phyloP scores from a whole-genome alignment of 2,888 invertebrate genomes.

The Phasia obesa region DNA sequence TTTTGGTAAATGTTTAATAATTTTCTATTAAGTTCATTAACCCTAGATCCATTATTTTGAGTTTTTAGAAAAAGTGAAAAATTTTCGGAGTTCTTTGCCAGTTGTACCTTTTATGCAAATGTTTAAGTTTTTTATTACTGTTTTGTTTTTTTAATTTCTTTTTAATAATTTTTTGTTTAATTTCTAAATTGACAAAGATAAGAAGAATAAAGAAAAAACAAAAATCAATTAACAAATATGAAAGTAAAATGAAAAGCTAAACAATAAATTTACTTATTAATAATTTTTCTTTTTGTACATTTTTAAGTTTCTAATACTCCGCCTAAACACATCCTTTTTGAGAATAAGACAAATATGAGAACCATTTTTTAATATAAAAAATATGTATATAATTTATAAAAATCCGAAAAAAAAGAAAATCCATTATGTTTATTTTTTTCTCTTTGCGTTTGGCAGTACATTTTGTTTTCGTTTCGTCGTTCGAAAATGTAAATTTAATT shows the following conservation, averaged over 20 bases:
- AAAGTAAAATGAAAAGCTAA: slow-evolving; percentile 33
- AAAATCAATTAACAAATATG: slow-evolving; percentile 11
- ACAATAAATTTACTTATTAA: slow-evolving; percentile 73
- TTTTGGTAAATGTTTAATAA: slow-evolving; percentile 20
- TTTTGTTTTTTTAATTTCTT: slow-evolving; percentile 73
- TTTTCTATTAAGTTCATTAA: slow-evolving; percentile 54
- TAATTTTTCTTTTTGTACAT: slow-evolving; percentile 70
- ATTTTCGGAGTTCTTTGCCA: slow-evolving; percentile 82
- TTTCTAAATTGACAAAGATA: slow-evolving; percentile 37
- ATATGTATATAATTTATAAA: slow-evolving; percentile 58
- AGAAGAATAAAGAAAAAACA: slow-evolving; percentile 21
- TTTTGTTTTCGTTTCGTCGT: slow-evolving; percentile 71
- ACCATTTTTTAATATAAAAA: slow-evolving; percentile 75
- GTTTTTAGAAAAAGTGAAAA: slow-evolving; percentile 78
- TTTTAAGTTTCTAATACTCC: slow-evolving; percentile 79
- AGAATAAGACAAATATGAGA: slow-evolving; percentile 82
- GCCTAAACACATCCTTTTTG: slow-evolving; percentile 83
- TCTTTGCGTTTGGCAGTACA: slow-evolving; percentile 70
- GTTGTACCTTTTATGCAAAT: slow-evolving; percentile 78
- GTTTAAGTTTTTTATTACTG: slow-evolving; percentile 59
- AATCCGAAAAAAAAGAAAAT: slow-evolving; percentile 67
- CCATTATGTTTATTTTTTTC: slow-evolving; percentile 65
- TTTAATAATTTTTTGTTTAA: slow-evolving; percentile 42
- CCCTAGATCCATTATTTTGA: slow-evolving; percentile 56
- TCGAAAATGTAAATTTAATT: slow-evolving; percentile 65